Percentiles rank a stretch among this genome's conserved stretches.
Evolutionary conservation across 2,113 vertebrate genomes (phyloP).

Genomic region (Mobula hypostoma): DNA sequence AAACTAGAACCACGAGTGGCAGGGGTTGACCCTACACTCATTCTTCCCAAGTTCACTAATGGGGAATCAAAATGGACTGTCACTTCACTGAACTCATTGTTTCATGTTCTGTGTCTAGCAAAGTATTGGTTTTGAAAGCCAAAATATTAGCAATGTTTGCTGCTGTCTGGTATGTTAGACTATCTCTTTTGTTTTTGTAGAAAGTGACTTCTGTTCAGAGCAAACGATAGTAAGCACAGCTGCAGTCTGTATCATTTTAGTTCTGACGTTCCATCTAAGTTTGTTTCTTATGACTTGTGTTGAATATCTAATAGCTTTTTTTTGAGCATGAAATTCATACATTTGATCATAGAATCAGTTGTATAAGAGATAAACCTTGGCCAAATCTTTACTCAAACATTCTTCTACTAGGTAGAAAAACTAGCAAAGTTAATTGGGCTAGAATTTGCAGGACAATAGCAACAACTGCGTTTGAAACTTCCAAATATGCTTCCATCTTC

Average conservation of each 20-base stretch:
- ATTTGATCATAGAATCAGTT: background rate
- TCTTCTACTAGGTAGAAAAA: background rate
- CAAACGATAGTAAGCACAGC: background rate
- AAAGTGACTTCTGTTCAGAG: background rate
- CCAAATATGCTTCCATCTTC: too few relatives aligned
- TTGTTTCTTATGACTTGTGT: background rate
- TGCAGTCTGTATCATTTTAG: background rate
- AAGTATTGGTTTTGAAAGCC: background rate
- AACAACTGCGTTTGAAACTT: too few relatives aligned
- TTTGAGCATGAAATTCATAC: background rate
- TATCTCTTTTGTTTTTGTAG: background rate
- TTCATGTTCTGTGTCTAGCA: background rate
- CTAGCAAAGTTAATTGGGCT: background rate
- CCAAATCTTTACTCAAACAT: background rate
- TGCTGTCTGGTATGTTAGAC: background rate
- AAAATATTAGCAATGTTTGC: background rate
- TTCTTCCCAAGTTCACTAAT: background rate
- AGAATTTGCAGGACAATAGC: too few relatives aligned
- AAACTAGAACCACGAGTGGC: background rate
- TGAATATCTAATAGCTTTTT: background rate
- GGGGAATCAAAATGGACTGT: background rate
- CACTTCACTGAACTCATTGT: background rate
- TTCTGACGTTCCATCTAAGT: background rate
- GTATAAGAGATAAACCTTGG: background rate
- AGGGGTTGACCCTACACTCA: background rate